A percentile compares a stretch with the other conserved stretches of the same genome.
phyloP scores from a whole-genome alignment of 53 echinoderm and acorn worm genomes.

The Pentamera pediparva region DNA sequence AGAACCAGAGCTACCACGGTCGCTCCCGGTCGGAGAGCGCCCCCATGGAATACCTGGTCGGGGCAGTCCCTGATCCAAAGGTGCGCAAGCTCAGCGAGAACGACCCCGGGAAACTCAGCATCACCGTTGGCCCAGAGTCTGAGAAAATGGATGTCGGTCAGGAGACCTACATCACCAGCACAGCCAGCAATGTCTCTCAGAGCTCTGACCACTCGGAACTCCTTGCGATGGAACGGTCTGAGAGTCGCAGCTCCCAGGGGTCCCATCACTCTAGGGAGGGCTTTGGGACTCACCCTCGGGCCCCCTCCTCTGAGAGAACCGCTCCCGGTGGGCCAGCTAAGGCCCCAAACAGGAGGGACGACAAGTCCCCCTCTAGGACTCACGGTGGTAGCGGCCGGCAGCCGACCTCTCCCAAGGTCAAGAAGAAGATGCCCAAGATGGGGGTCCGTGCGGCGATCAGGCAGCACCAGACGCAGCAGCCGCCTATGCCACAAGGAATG shows the following conservation, averaged over 20 bases:
- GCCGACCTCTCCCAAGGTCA: constrained; percentile 78
- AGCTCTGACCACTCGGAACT: constrained; percentile 50
- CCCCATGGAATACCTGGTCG: constrained; percentile 53
- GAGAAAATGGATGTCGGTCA: background rate
- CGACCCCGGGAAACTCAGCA: constrained; percentile 2
- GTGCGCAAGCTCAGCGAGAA: constrained; percentile 22
- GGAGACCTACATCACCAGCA: constrained; percentile 28
- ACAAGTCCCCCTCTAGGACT: constrained; percentile 72
- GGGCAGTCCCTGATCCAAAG: constrained; percentile 22
- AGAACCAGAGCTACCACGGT: constrained; percentile 53
- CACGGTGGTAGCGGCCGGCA: constrained; percentile 49
- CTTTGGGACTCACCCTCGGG: constrained; percentile 32
- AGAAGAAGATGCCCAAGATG: constrained; percentile 89
- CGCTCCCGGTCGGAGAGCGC: constrained; percentile 83
- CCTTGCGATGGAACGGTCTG: constrained; percentile 29
- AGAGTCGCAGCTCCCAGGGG: constrained; percentile 48
- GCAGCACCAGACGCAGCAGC: constrained; percentile 33
- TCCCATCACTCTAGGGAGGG: constrained; percentile 55
- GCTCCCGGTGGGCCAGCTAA: background rate
- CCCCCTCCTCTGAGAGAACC: background rate
- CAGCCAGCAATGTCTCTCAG: constrained; percentile 49
- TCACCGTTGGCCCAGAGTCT: background rate
- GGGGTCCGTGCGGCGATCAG: constrained; percentile 72
- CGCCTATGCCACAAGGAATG: constrained; percentile 39
- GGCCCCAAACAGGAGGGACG: constrained; percentile 12